Evolutionary conservation across 1,140 invertebrate genomes (phyloP).

Genomic region (Sitophilus oryzae): DNA sequence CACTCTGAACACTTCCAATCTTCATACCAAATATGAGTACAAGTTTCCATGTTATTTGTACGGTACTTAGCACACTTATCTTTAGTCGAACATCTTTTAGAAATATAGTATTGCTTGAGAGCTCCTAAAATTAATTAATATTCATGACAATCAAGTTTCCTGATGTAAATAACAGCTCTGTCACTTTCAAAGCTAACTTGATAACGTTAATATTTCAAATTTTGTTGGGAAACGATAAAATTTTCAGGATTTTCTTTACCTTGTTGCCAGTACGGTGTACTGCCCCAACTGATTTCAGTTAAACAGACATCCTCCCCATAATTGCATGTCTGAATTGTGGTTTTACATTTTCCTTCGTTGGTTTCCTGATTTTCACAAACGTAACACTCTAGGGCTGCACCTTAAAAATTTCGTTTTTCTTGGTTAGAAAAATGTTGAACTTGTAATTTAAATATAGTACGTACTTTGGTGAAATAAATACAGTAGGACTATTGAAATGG

Average conservation of each 20-base stretch:
- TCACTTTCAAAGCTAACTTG: neutral
- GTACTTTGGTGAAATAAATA: neutral
- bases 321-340: constrained; percentile 86
- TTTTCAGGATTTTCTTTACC: constrained; percentile 44
- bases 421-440: neutral
- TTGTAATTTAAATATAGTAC: neutral
- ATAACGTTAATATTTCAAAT: neutral
- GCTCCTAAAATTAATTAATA: constrained; percentile 45
- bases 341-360: constrained; percentile 89
- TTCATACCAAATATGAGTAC: constrained; percentile 94
- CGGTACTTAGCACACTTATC: constrained; percentile 68
- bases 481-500: neutral
- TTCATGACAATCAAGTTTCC: neutral
- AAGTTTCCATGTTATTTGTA: constrained; percentile 64
- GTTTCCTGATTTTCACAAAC: constrained; percentile 89
- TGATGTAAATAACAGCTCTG: neutral
- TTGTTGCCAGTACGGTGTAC: constrained; percentile 89
- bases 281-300: constrained; percentile 86
- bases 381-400: constrained; percentile 81
- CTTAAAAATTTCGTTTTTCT: constrained; percentile 43
- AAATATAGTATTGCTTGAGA: constrained; percentile 90
- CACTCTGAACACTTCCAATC: constrained; percentile 98
- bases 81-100: constrained; percentile 82
- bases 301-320: constrained; percentile 81
- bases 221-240: neutral